Evolutionary conservation across 2,888 invertebrate species (phyloP), one percentile per base, ranked within the genome.

Genomic region (Drosophila seclusa): DNA sequence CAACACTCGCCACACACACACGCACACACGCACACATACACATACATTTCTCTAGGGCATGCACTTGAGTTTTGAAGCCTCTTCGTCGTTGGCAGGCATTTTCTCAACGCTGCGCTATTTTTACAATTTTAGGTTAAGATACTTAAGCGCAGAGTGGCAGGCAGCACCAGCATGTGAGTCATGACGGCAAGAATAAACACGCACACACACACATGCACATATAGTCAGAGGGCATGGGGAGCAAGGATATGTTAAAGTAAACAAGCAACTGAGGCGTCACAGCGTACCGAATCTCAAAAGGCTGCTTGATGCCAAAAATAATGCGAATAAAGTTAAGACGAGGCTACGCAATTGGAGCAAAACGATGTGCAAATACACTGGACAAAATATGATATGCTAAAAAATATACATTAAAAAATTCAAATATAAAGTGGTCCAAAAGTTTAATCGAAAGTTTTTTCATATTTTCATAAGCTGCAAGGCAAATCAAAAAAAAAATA

Each of bases 81-180:
- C 66, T 29, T 59, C 73, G 36, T 58, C 42, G 72, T 69, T 18
- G 67, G 59, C 68, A 57, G 61, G 65, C 66, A 70, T 81, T 72
- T 82, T 84, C 77, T 66, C 68, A 54, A 82, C 55, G 72, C 55
- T 83, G 79, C 73, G 78, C 88, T 87, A 90, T 88, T 87, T 89
- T 81, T 87, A 80, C 72, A 76, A 85, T 87, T 89, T 88, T 83
- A 87, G 78, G 88, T 88, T 82, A 77, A 80, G 83, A 80, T 81
- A 89, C 88, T 86, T 83, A 68, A 76, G 87, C 68, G 74, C 83
- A 83, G 80, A 76, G 78, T 62, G 67, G 48, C 58, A 57, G 21
- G 16, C 57, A 16, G 40, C 62, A 38, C 27, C 66, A 53, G 60
- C 65, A 74, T 70, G 48, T 49, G 52, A 65, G 32, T 38, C 60